Conservation (phyloP, 2,797 vertebrate species). For the Echiichthys vipera region DNA sequence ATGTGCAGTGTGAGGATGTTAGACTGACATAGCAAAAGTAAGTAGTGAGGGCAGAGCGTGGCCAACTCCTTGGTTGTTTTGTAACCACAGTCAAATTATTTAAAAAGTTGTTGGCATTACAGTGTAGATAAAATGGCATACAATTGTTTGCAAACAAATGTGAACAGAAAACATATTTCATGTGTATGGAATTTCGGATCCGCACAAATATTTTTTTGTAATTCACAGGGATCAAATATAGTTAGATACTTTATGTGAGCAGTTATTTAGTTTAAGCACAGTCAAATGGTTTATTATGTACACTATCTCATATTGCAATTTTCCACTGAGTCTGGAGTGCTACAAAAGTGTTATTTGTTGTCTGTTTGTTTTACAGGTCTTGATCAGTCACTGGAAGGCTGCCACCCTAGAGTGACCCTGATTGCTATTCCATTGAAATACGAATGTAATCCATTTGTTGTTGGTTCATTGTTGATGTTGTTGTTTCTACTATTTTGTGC, state of each 20-base stretch:
- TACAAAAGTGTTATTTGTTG: slow-evolving; percentile 37
- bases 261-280: background rate
- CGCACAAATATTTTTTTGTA: background rate
- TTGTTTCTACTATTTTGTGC: slow-evolving; percentile 58
- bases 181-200: background rate
- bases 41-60: background rate
- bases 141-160: background rate
- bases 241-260: background rate
- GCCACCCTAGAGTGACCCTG: slow-evolving; percentile 60
- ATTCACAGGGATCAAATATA: background rate
- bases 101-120: background rate
- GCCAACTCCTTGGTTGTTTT: background rate
- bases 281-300: background rate
- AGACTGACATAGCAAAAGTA: background rate
- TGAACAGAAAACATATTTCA: background rate
- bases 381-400: slow-evolving; percentile 73
- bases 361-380: slow-evolving; percentile 77
- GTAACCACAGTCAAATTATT: background rate
- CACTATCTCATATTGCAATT: background rate
- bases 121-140: background rate
- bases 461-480: slow-evolving; percentile 59
- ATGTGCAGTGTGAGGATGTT: background rate
- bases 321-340: background rate
- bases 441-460: slow-evolving; percentile 80
- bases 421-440: slow-evolving; percentile 80